Conservation (phyloP, 2,797 vertebrate genomes). For the Gobio occitaniae region DNA sequence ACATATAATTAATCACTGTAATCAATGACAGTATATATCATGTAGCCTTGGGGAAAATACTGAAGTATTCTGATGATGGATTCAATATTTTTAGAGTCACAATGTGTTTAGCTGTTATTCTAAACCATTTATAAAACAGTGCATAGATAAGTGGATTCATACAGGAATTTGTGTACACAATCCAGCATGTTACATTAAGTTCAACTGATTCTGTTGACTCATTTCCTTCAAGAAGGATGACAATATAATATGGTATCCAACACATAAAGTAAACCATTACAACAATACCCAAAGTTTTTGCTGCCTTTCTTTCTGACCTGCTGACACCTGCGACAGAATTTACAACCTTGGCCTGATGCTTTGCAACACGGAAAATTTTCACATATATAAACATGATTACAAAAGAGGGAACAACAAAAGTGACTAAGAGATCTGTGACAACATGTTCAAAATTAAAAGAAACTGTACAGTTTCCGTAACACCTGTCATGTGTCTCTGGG, state of each 20-base stretch:
- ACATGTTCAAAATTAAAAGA: slow-evolving; percentile 53
- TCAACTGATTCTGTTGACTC: neutral
- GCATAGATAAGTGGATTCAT: slow-evolving; percentile 7
- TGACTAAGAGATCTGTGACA: slow-evolving; percentile 61
- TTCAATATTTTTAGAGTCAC: neutral
- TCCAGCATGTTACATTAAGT: slow-evolving; percentile 30
- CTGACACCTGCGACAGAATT: slow-evolving; percentile 34
- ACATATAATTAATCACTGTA: neutral
- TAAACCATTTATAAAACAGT: neutral
- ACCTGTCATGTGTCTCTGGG: slow-evolving; percentile 52
- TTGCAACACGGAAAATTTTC: slow-evolving; percentile 64
- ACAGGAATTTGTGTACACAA: neutral
- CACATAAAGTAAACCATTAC: slow-evolving; percentile 65
- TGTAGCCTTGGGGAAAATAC: neutral
- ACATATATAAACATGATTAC: slow-evolving; percentile 63
- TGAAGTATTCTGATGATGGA: neutral
- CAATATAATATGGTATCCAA: slow-evolving; percentile 69
- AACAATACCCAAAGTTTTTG: slow-evolving; percentile 66
- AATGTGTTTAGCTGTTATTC: neutral
- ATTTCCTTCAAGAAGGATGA: neutral
- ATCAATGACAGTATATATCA: neutral
- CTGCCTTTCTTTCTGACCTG: slow-evolving; percentile 70
- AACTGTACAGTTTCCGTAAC: slow-evolving; percentile 63
- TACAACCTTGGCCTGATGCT: slow-evolving; percentile 63
- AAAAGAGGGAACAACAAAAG: slow-evolving; percentile 60